phyloP scores from a whole-genome alignment of 1,140 invertebrate species.

The Macrotrachela quadricornifera region DNA sequence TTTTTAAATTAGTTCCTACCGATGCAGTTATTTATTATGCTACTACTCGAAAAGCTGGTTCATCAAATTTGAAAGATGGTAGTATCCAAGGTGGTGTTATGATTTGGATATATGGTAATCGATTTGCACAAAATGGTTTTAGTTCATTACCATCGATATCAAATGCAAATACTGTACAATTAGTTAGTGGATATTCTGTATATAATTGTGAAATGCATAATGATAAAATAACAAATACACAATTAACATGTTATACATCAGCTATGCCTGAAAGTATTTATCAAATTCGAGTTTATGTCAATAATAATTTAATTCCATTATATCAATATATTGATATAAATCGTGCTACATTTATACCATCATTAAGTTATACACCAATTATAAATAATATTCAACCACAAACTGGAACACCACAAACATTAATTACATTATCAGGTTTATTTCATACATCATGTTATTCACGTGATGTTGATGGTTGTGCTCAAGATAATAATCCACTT shows the following conservation, averaged over 20 bases:
- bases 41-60: not conserved
- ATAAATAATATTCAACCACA: conserved; percentile 10
- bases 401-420: conserved; percentile 10
- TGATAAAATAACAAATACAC: conserved; percentile 2
- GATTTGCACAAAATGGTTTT: not conserved
- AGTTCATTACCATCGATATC: not conserved
- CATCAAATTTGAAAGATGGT: not conserved
- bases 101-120: not conserved
- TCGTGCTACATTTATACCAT: too few relatives aligned
- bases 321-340: not conserved
- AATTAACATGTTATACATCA: not conserved
- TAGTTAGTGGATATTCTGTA: not conserved
- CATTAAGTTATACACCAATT: conserved; percentile 11
- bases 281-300: conserved; percentile 1
- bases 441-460: conserved; percentile 3
- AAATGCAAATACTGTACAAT: not conserved
- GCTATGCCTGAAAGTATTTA: not conserved
- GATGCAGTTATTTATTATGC: not conserved
- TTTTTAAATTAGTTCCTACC: too few relatives aligned
- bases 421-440: conserved; percentile 12
- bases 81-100: conserved; percentile 1
- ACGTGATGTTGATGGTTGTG: not conserved
- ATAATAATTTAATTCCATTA: not conserved
- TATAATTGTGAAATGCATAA: not conserved
- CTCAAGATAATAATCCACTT: not conserved